These are phyloP conservation scores for Poecilia gillii DNA, from an alignment of 2,797 vertebrate species.

Conservation along the genomic window DNA sequence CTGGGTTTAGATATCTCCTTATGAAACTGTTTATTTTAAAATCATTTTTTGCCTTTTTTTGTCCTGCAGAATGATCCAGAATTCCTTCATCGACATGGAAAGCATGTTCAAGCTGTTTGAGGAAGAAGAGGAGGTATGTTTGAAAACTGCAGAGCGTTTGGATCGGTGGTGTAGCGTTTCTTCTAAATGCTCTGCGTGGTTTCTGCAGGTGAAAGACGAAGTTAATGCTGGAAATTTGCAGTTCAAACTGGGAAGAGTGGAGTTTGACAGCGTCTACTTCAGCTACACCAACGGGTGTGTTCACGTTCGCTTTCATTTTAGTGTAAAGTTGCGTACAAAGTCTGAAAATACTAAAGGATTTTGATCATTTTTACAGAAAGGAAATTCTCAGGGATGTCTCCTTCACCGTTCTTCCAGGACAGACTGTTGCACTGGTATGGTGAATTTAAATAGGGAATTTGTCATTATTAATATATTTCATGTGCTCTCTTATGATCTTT, in stretches of 20 bases:
- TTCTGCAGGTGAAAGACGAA: constrained; percentile 87
- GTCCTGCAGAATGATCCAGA: constrained; percentile 91
- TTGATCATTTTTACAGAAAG: constrained; percentile 70
- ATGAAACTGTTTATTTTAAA: background rate
- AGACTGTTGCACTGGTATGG: constrained; percentile 92
- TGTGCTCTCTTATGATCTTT: background rate
- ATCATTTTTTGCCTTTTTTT: background rate
- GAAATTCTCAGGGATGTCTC: constrained; percentile 92
- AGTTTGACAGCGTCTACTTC: constrained; percentile 94
- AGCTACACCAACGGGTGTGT: constrained; percentile 88
- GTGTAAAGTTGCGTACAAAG: background rate
- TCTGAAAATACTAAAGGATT: background rate
- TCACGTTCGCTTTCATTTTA: background rate
- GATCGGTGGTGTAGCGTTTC: background rate
- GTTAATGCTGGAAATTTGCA: constrained; percentile 84
- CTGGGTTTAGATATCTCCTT: background rate
- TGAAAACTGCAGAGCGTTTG: background rate
- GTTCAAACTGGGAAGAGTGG: constrained; percentile 84
- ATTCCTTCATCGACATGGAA: constrained; percentile 97
- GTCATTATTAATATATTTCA: too few relatives aligned
- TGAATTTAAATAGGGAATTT: background rate
- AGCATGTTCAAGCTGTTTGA: constrained; percentile 95
- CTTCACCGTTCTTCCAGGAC: constrained; percentile 92
- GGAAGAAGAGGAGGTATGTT: constrained; percentile 88
- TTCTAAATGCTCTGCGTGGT: rapidly evolving